Evolutionary conservation across 2,888 invertebrate species (phyloP), one percentile per base, ranked within the genome.

Genomic region (Alloplasta piceator): DNA sequence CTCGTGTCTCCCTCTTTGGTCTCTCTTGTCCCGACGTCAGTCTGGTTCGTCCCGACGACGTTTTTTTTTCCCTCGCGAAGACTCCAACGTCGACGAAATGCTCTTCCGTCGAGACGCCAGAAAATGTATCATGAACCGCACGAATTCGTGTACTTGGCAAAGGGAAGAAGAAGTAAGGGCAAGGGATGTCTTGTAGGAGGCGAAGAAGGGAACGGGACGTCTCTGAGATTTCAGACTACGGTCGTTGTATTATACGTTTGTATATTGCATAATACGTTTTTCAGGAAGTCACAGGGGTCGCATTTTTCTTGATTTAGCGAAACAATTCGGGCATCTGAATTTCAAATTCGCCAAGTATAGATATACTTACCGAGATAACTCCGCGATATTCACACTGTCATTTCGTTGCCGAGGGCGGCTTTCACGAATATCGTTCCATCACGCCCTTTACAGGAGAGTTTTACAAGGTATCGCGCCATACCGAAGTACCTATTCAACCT

Each of bases 271-370:
- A 80, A 80, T 80, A 80, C 77, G 64, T 79, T 80, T 82, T 85
- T 82, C 71, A 78, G 84, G 81, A 87, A 89, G 87, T 89, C 89
- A 85, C 87, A 84, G 84, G 89, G 90, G 89, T 85, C 86, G 86
- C 89, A 89, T 90, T 91, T 90, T 86, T 91, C 91, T 90, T 90
- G 91, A 90, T 90, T 91, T 89, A 86, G 84, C 87, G 86, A 89
- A 90, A 91, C 90, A 91, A 90, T 90, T 88, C 89, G 81, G 79
- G 85, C 85, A 89, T 90, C 88, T 89, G 89, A 90, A 90, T 90
- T 91, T 91, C 87, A 90, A 89, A 89, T 88, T 83, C 76, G 78
- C 80, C 66, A 52, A 75, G 48, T 46, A 64, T 64, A 64, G 46
- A 16, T 48, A 48, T 60, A 58, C 36, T 26, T 52, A 67, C 56